Evolutionary conservation across 2,113 vertebrate genomes (phyloP).

Genomic region (Nipponia nippon): DNA sequence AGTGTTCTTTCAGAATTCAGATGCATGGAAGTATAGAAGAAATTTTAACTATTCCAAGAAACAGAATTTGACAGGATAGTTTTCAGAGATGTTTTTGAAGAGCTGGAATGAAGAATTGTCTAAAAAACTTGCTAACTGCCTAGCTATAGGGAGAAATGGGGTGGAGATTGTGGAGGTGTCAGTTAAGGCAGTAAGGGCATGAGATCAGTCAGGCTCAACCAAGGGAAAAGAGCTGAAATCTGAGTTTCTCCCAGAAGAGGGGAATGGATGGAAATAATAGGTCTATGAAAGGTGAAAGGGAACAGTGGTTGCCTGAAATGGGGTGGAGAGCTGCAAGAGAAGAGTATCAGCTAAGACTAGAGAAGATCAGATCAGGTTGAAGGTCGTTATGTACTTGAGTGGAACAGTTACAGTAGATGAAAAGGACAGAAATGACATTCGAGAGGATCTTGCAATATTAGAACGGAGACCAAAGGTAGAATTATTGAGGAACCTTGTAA

Average conservation of each 20-base stretch:
- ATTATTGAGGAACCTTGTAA: not conserved
- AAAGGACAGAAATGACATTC: not conserved
- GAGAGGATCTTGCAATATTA: not conserved
- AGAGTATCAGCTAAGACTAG: not conserved
- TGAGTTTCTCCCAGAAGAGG: not conserved
- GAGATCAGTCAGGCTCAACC: not conserved
- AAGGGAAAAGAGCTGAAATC: not conserved
- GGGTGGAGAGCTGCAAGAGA: not conserved
- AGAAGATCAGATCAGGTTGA: not conserved
- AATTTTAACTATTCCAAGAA: constrained; percentile 39
- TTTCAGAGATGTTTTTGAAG: not conserved
- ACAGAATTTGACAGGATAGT: constrained; percentile 24
- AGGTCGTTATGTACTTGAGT: not conserved
- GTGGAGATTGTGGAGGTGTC: not conserved
- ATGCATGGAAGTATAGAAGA: constrained; percentile 33
- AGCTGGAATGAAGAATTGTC: not conserved
- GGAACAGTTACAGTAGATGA: not conserved
- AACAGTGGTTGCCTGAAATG: not conserved
- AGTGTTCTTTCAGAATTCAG: constrained; percentile 36
- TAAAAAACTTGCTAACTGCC: not conserved
- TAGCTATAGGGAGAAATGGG: not conserved
- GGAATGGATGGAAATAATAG: not conserved
- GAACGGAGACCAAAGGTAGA: not conserved
- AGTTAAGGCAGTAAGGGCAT: not conserved
- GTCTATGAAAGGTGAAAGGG: not conserved